These are phyloP conservation scores for Macropus fuliginosus DNA, from an alignment of 2,797 vertebrate genomes.

Conservation along the genomic window DNA sequence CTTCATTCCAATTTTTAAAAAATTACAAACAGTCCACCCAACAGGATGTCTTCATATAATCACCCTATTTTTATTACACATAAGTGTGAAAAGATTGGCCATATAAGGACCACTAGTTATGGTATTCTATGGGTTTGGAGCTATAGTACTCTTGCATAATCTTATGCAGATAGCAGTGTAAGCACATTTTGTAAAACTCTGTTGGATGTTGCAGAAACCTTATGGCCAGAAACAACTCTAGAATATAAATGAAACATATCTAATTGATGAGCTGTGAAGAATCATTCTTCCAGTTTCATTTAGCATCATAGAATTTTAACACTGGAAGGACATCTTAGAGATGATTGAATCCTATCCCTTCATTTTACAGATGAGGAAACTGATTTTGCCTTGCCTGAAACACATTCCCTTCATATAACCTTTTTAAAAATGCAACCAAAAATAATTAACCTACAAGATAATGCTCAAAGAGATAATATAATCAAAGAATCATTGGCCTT, in stretches of 20 bases:
- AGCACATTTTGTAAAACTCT: constrained; percentile 56
- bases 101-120: neutral
- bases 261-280: constrained; percentile 65
- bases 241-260: constrained; percentile 61
- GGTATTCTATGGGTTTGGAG: constrained; percentile 55
- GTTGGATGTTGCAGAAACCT: constrained; percentile 31
- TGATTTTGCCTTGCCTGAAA: neutral
- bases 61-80: constrained; percentile 4
- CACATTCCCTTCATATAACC: neutral
- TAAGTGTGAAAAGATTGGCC: neutral
- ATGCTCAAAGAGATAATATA: neutral
- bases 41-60: neutral
- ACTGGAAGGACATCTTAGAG: neutral
- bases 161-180: constrained; percentile 37
- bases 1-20: constrained; percentile 2
- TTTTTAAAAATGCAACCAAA: neutral
- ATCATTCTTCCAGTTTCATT: constrained; percentile 48
- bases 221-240: constrained; percentile 31
- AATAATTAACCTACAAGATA: neutral
- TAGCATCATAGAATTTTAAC: neutral
- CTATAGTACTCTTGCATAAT: constrained; percentile 67
- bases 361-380: neutral
- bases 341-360: neutral
- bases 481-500: neutral
- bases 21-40: neutral